Conservation (phyloP, 2,113 vertebrate genomes). For the Pterocles burchelli region DNA sequence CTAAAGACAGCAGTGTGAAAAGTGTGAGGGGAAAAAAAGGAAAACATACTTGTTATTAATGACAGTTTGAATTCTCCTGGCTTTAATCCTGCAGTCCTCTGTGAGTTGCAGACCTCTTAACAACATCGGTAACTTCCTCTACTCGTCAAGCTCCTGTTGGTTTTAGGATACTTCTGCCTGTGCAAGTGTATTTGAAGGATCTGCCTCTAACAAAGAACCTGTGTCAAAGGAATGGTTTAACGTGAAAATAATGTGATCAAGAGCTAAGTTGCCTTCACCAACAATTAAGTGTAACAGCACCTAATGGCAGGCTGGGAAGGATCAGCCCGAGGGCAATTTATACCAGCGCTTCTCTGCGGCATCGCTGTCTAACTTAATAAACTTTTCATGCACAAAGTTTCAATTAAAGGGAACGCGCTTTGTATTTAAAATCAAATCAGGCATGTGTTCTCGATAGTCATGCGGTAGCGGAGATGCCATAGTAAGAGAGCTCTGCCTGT, state of each 20-base stretch:
- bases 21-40: neutral
- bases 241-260: neutral
- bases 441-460: neutral
- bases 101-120: neutral
- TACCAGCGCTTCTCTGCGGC: neutral
- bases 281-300: slow-evolving; percentile 25
- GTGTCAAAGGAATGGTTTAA: neutral
- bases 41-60: neutral
- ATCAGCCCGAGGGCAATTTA: slow-evolving; percentile 21
- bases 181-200: neutral
- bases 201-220: neutral
- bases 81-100: neutral
- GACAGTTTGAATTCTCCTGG: neutral
- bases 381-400: neutral
- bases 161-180: neutral
- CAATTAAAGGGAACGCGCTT: neutral
- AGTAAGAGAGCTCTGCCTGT: neutral
- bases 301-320: slow-evolving; percentile 2
- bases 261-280: slow-evolving; percentile 6
- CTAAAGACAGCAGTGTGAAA: neutral
- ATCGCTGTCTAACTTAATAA: neutral
- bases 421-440: neutral
- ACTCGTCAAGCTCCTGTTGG: neutral
- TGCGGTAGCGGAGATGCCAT: rapidly evolving
- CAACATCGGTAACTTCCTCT: neutral